Percentiles rank a stretch among this genome's conserved stretches.
Evolutionary conservation across 2,113 vertebrate genomes (phyloP).

Genomic region (Sorex araneus): DNA sequence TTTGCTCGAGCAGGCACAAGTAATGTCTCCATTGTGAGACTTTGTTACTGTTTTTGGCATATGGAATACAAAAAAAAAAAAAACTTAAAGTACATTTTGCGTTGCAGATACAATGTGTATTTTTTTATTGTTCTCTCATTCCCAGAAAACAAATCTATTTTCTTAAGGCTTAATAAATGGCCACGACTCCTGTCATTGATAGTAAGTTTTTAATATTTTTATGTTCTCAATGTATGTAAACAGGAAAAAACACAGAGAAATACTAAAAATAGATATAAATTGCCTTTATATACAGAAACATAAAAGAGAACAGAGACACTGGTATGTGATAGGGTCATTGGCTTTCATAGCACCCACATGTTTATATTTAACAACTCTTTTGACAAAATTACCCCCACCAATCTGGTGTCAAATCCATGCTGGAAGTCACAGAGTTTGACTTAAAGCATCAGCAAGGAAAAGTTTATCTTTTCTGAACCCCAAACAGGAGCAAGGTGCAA

Average conservation of each 20-base stretch:
- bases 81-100: constrained; percentile 62
- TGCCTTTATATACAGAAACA: not conserved
- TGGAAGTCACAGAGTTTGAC: not conserved
- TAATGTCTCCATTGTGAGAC: too few relatives aligned
- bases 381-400: not conserved
- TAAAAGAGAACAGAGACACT: not conserved
- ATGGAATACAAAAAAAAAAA: not conserved
- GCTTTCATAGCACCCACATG: constrained; percentile 17
- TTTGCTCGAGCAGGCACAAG: too few relatives aligned
- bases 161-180: constrained; percentile 61
- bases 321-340: not conserved
- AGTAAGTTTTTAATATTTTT: constrained; percentile 46
- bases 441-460: not conserved
- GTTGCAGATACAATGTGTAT: constrained; percentile 72
- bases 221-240: constrained; percentile 44
- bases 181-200: constrained; percentile 52
- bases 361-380: constrained; percentile 11
- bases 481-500: not conserved
- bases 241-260: not conserved
- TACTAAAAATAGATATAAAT: constrained; percentile 40
- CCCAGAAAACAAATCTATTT: constrained; percentile 31
- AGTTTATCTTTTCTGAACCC: not conserved
- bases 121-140: constrained; percentile 60
- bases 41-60: too few relatives aligned
- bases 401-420: not conserved